Base-by-base conservation (phyloP, 2,797 vertebrate genomes). In the Acanthiza pusilla region DNA sequence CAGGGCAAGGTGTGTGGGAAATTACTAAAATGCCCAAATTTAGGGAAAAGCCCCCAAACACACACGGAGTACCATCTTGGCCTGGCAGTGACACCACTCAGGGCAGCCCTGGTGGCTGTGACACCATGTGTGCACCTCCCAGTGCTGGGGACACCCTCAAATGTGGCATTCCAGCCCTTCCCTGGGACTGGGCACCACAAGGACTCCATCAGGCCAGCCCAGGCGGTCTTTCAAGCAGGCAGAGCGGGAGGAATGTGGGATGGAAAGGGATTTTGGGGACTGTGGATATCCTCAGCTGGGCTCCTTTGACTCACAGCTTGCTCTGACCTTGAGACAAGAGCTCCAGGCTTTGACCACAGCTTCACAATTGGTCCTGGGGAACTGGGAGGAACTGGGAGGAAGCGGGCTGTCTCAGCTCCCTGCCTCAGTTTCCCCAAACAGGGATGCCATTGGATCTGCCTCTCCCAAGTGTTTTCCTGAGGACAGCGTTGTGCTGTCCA, bases 41-140 rank as follows among this genome's bases (percentile, higher is more conserved):
- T 67, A 62, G 38, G 51, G 5, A 16, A 27, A 54, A 16, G 11
- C 13, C 0, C 1, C 29, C 25, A 18, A 61, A 30, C 7, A 27
- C 16, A 32, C 29, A 29, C 2, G 53, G n/a, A 60, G 51, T 38
- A 34, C 11, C 3, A 9, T 40, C 62, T 25, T 36, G 32, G 29
- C 23, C 36, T 45, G 36, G 15, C 36, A 40, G 16, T 16, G 29
- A 15, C n/a, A 20, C 36, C 5, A 8, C 26, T 13, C 2, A 40
- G 45, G 51, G 23, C 34, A 65, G 34, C 53, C 77, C 21, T 7
- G 3, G 60, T 72, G 71, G 16, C 53, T 54, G 40, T 54, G 71
- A 29, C 2, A 6, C 20, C 1, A 2, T 23, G 38, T 51, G 32
- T 43, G 20, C 23, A 25, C 0, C 2, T 40, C 43, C 25, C 26